Percentiles rank a stretch among this genome's conserved stretches.
phyloP scores from a whole-genome alignment of 2,113 vertebrate species.

The Promerops cafer region DNA sequence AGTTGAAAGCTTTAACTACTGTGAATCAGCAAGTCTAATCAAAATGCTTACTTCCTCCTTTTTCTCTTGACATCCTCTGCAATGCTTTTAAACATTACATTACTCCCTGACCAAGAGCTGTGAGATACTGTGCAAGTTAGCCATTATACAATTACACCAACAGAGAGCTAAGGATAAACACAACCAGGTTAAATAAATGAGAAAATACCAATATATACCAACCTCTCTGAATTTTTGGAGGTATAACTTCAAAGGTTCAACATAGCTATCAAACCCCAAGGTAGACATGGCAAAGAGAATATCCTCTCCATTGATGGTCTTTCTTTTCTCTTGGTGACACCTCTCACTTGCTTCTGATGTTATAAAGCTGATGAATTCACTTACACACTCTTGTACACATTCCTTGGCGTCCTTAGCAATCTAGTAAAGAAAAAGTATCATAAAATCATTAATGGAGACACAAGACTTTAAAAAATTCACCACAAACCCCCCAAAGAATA shows the following conservation, averaged over 20 bases:
- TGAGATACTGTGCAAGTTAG: neutral
- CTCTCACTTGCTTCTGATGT: constrained; percentile 97
- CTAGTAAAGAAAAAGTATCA: constrained; percentile 59
- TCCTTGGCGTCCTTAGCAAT: constrained; percentile 98
- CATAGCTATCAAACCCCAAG: constrained; percentile 96
- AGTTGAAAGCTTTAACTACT: neutral
- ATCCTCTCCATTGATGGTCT: constrained; percentile 98
- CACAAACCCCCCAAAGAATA: neutral
- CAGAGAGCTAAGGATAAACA: neutral
- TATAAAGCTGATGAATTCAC: constrained; percentile 99
- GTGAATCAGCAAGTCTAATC: constrained; percentile 1
- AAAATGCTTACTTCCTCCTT: neutral
- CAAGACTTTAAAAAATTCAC: neutral
- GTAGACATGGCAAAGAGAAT: constrained; percentile 99
- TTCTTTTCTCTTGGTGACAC: constrained; percentile 98
- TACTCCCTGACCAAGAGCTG: neutral
- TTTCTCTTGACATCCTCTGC: neutral
- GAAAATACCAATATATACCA: neutral
- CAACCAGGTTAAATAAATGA: neutral
- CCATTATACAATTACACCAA: neutral
- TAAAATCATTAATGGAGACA: neutral
- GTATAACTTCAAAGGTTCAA: constrained; percentile 96
- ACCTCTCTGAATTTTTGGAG: constrained; percentile 99
- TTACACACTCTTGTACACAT: constrained; percentile 97
- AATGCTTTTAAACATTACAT: neutral